Percentiles rank a stretch among this genome's conserved stretches.
Evolutionary conservation across 2,113 vertebrate species (phyloP).

Genomic region (Sphyrna mokarran): DNA sequence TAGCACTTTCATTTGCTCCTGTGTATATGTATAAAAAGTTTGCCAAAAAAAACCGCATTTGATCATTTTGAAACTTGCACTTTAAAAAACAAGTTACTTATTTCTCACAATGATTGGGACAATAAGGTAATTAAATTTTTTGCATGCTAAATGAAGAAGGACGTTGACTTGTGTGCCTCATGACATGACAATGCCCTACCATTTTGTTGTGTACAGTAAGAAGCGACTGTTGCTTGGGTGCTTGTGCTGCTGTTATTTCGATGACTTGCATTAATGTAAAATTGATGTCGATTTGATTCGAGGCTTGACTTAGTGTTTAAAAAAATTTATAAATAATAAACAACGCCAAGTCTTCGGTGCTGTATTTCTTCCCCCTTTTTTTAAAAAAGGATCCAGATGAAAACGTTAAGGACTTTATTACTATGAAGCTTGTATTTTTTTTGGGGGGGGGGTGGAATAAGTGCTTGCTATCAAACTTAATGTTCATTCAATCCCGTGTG

Average conservation of each 20-base stretch:
- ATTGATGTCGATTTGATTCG: neutral
- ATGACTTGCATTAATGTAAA: slow-evolving; percentile 9
- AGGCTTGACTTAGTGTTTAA: neutral
- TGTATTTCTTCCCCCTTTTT: neutral
- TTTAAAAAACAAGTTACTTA: neutral
- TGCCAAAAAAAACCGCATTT: neutral
- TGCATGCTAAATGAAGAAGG: slow-evolving; percentile 16
- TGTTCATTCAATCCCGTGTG: neutral
- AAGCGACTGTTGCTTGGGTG: neutral
- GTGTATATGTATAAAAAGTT: slow-evolving; percentile 13
- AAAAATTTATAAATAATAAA: neutral
- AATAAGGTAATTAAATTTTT: slow-evolving; percentile 30
- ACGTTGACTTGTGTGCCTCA: slow-evolving; percentile 11
- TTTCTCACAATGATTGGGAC: slow-evolving; percentile 21
- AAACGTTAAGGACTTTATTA: neutral
- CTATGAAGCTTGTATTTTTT: no score
- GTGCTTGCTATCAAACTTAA: neutral
- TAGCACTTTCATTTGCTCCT: neutral
- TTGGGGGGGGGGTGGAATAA: no score
- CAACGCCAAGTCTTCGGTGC: neutral
- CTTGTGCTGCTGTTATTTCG: neutral
- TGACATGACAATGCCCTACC: slow-evolving; percentile 28
- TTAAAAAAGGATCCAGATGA: neutral
- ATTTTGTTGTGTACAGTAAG: slow-evolving; percentile 28
- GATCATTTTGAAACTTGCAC: slow-evolving; percentile 1